Evolutionary conservation across 2,888 invertebrate species (phyloP).

Genomic region (Esperia sulphurella): DNA sequence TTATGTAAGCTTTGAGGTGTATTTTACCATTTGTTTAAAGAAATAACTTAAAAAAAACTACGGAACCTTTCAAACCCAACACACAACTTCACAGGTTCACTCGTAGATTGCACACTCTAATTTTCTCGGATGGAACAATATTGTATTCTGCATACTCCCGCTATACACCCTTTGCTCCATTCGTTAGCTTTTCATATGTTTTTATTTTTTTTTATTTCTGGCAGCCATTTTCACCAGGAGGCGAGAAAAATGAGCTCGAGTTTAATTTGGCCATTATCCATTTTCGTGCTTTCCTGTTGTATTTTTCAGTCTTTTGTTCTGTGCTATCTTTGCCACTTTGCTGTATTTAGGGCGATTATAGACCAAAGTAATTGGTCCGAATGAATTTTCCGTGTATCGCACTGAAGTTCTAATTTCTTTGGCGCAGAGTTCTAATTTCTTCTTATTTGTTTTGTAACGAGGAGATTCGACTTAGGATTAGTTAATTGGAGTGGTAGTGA

Average conservation of each 20-base stretch:
- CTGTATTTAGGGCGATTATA: conserved; percentile 10
- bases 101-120: conserved; percentile 19
- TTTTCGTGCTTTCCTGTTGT: conserved; percentile 21
- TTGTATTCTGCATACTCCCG: conserved; percentile 16
- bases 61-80: conserved; percentile 8
- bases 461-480: too few relatives aligned
- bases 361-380: neutral
- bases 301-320: conserved; percentile 16
- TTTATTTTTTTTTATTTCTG: conserved; percentile 13
- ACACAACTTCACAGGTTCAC: neutral
- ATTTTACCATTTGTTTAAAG: too few relatives aligned
- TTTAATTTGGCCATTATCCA: conserved; percentile 36
- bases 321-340: conserved; percentile 9
- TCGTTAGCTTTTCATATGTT: conserved; percentile 21
- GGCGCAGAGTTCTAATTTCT: too few relatives aligned
- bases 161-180: conserved; percentile 17
- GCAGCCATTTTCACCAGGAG: neutral
- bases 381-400: too few relatives aligned
- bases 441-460: too few relatives aligned
- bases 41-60: too few relatives aligned
- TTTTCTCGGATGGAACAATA: conserved; percentile 22
- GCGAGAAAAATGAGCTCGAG: conserved; percentile 28
- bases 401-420: too few relatives aligned
- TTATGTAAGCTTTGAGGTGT: too few relatives aligned
- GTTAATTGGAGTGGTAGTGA: too few relatives aligned